A percentile compares a stretch with the other conserved stretches of the same genome.
Evolutionary conservation across 2,113 vertebrate genomes (phyloP).

Genomic region (Labeo rohita): DNA sequence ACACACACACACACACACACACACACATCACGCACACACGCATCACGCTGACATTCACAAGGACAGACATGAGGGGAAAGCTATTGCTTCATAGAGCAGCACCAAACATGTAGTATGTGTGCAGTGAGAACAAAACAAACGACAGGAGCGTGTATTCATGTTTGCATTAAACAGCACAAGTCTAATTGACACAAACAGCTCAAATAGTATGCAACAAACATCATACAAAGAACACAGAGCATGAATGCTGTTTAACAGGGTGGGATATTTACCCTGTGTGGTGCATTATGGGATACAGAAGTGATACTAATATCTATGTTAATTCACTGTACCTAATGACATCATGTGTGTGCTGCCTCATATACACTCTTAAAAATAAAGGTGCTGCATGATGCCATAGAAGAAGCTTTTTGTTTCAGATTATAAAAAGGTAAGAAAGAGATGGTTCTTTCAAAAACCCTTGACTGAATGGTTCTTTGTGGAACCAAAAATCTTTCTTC

Average conservation of each 20-base stretch:
- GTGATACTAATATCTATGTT: background rate
- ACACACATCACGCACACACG: constrained; percentile 15
- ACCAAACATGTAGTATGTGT: constrained; percentile 2
- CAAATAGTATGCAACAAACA: background rate
- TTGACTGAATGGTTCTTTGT: too few relatives aligned
- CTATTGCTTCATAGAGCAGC: constrained; percentile 38
- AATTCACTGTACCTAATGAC: too few relatives aligned
- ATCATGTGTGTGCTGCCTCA: too few relatives aligned
- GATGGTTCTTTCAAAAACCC: too few relatives aligned
- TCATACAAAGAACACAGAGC: background rate
- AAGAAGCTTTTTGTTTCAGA: too few relatives aligned
- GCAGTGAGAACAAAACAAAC: constrained; percentile 32
- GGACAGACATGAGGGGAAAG: constrained; percentile 41
- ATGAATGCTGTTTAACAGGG: background rate
- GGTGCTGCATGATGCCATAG: too few relatives aligned
- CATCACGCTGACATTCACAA: constrained; percentile 54
- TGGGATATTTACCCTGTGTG: background rate
- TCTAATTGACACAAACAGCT: constrained; percentile 35
- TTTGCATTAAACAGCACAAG: constrained; percentile 15
- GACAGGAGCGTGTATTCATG: background rate
- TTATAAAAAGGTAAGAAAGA: too few relatives aligned
- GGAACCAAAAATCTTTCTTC: too few relatives aligned
- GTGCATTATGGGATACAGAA: background rate
- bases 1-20: too few relatives aligned
- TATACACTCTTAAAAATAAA: too few relatives aligned